Percentiles rank a stretch among this genome's conserved stretches.
Evolutionary conservation across 2,797 vertebrate species (phyloP).

Genomic region (Microctenopoma stevenorrisi): DNA sequence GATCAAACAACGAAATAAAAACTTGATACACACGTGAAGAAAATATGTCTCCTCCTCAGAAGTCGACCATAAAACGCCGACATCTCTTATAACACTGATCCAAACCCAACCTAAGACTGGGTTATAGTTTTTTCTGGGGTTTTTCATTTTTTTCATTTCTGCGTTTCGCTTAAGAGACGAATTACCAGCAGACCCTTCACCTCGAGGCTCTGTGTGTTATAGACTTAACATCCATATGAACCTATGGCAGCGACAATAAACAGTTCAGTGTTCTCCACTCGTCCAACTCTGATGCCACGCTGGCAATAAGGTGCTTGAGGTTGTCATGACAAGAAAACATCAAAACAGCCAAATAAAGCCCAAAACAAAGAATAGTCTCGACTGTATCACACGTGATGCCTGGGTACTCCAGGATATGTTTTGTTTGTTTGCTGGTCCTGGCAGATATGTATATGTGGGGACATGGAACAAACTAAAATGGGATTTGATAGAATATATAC

Average conservation of each 20-base stretch:
- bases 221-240: conserved; percentile 22
- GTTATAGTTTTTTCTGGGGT: conserved; percentile 13
- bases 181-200: conserved; percentile 16
- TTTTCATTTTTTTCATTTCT: conserved; percentile 7
- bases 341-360: neutral
- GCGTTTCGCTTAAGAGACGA: neutral
- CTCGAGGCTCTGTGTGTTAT: neutral
- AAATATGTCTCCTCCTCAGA: conserved; percentile 32
- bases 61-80: conserved; percentile 19
- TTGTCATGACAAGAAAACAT: conserved; percentile 1
- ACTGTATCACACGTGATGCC: too few relatives aligned
- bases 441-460: neutral
- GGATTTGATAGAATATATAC: too few relatives aligned
- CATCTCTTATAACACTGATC: conserved; percentile 33
- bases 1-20: conserved; percentile 9
- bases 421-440: neutral
- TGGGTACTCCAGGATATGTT: too few relatives aligned
- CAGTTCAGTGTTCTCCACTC: conserved; percentile 13
- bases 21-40: conserved; percentile 30
- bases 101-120: neutral
- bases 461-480: neutral
- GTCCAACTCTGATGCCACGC: conserved; percentile 12
- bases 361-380: neutral
- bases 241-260: conserved; percentile 18
- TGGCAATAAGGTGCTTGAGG: conserved; percentile 53